Base-by-base conservation (phyloP, 1,140 invertebrate species). In the Aphelinus certus region DNA sequence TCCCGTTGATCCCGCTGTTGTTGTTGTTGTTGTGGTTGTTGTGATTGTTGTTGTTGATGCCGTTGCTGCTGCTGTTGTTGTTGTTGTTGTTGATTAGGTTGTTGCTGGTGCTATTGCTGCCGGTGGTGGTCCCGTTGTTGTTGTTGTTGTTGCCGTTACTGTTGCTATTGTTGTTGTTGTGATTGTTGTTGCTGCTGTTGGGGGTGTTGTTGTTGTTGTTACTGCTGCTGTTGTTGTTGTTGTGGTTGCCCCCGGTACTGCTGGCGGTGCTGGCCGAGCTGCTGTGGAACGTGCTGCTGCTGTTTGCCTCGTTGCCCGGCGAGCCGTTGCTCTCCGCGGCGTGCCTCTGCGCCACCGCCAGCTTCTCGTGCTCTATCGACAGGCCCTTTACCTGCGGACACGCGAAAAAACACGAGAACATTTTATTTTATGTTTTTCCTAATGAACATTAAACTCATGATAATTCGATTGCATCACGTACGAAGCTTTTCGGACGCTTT, bases 361-460 rank as follows among this genome's bases (percentile, higher is more conserved):
- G 81, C 80, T 93, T 93, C 78, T 93, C 93, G 81, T 93, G 93
- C 84, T 94, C 93, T 79, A 94, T 93, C 82, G 93, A 94, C 80
- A 94, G 84, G 71, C 93, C 93, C 85, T 94, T 94, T 60, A 94
- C 93, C 92, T 94, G 73, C 55, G 71, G 64, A 77, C 71, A 46
- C 26, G 7, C 55, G 48, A 65, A 49, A 49, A 65, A 3, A 65
- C 7, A 51, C 47, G 48, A 43, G 5, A 5, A 49, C 63, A 42
- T 43, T 46, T 7, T 4, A 46, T 9, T 42, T 42, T 9, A 42
- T 7, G 58, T 60, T n/a, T n/a, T n/a, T n/a, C n/a, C 26, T 26
- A 26, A 26, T 26, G 26, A 26, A 26, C 26, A 26, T 26, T 26
- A 26, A 26, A 26, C 26, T 26, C 26, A 26, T 26, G 0, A 26